Evolutionary conservation across 2,797 vertebrate species (phyloP).

Genomic region (Triplophysa yarkandensis): DNA sequence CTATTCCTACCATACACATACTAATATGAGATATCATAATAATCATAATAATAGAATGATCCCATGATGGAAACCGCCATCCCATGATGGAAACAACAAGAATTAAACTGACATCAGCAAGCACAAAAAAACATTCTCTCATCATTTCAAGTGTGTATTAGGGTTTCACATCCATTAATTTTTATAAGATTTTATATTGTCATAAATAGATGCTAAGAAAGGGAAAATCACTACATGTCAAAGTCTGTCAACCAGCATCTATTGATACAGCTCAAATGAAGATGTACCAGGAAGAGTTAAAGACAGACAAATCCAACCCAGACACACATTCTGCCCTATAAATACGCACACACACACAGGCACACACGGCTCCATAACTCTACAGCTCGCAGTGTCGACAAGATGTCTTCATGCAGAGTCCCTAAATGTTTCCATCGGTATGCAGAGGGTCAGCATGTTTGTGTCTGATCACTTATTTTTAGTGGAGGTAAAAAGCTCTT

Average conservation of each 20-base stretch:
- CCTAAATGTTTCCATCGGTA: conserved; percentile 66
- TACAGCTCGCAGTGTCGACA: conserved; percentile 63
- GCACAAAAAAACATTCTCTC: background rate
- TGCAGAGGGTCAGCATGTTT: conserved; percentile 59
- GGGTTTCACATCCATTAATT: background rate
- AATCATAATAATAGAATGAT: no score
- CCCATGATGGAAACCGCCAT: no score
- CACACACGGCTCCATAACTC: conserved; percentile 5
- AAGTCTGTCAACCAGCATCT: conserved; percentile 13
- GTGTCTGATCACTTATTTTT: conserved; percentile 71
- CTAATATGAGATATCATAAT: no score
- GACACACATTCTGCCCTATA: conserved; percentile 21
- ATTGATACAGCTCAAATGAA: conserved; percentile 66
- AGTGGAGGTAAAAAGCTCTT: conserved; percentile 67
- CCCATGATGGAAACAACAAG: no score
- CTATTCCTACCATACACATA: no score
- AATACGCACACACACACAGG: conserved; percentile 43
- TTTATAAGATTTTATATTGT: background rate
- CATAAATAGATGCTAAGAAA: background rate
- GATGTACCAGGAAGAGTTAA: conserved; percentile 62
- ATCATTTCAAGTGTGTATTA: background rate
- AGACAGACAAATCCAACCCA: conserved; percentile 31
- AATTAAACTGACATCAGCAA: background rate
- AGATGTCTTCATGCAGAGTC: conserved; percentile 69
- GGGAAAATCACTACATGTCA: background rate